Base-by-base conservation (phyloP, 2,113 vertebrate species). In the Syrmaticus mikado region DNA sequence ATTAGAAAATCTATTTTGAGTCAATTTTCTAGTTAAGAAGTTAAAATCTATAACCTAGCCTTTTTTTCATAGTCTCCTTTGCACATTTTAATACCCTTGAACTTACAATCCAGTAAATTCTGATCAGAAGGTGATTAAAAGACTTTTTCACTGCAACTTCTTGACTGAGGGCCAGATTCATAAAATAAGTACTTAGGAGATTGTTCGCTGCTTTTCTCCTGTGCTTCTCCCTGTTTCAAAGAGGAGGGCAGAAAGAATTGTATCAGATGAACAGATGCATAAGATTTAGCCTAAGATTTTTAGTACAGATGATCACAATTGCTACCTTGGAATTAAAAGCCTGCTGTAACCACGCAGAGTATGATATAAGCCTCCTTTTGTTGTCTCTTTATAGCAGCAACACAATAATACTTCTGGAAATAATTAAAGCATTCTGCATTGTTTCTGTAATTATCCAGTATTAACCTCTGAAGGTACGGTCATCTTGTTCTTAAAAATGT, bases 1-100 rank as follows among this genome's bases (percentile, higher is more conserved):
- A 99, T 99, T 99, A 98, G 98, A 98, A 99, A 99, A 99, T 99
- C 98, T 98, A 99, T 99, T 99, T 99, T 98, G 97, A 98, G 98
- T 99, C 99, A 98, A 98, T 99, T 99, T 98, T 98, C 98, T 98
- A 98, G 98, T 99, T 98, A 99, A 98, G 98, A 98, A 99, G 98
- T 98, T 98, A 98, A 98, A 98, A 98, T 99, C 98, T 97, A 97
- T 97, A 97, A 96, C 97, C 96, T 77, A 93, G 95, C 57, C 93
- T 95, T 97, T 97, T 97, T 97, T 96, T 96, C 97, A 83, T 93
- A 94, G 86, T 98, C 97, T 98, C 97, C 97, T 97, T 96, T 98
- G 86, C 96, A 97, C 95, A 97, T 97, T 97, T 98, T 98, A 97
- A 97, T 98, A 98, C 97, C 98, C 98, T 98, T 98, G 98, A 98